Evolutionary conservation across 2,113 vertebrate genomes (phyloP).

Genomic region (Diphyllodes magnificus): DNA sequence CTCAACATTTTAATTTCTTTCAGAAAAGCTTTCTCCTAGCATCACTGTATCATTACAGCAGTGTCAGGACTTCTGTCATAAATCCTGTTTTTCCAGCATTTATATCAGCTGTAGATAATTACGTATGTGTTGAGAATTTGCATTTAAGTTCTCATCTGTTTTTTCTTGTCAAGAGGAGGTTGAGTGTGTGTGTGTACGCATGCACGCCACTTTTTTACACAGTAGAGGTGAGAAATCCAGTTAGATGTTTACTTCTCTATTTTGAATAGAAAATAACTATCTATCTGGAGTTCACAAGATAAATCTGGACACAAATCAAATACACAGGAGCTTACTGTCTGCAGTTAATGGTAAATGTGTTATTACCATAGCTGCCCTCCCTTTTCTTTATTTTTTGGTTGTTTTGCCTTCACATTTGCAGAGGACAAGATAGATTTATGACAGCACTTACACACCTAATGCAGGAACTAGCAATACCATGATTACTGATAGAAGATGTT

Average conservation of each 20-base stretch:
- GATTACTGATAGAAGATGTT: neutral
- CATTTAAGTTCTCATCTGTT: neutral
- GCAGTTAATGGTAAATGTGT: neutral
- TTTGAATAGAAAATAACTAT: neutral
- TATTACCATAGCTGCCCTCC: neutral
- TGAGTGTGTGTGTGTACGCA: fast-evolving
- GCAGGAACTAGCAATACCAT: neutral
- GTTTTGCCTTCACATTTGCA: neutral
- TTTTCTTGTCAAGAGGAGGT: neutral
- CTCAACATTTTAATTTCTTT: neutral
- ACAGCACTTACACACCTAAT: neutral
- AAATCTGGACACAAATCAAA: neutral
- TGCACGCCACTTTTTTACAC: neutral
- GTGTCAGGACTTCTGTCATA: neutral
- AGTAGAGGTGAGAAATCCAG: neutral
- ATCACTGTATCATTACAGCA: neutral
- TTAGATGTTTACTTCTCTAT: neutral
- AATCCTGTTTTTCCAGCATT: neutral
- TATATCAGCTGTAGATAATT: neutral
- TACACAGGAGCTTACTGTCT: neutral
- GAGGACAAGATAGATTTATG: neutral
- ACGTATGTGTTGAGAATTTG: neutral
- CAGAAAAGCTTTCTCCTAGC: neutral
- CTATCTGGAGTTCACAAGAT: neutral
- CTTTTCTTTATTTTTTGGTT: neutral